These are phyloP conservation scores for Orthosia cruda DNA, from an alignment of 2,888 invertebrate species.

Conservation along the genomic window DNA sequence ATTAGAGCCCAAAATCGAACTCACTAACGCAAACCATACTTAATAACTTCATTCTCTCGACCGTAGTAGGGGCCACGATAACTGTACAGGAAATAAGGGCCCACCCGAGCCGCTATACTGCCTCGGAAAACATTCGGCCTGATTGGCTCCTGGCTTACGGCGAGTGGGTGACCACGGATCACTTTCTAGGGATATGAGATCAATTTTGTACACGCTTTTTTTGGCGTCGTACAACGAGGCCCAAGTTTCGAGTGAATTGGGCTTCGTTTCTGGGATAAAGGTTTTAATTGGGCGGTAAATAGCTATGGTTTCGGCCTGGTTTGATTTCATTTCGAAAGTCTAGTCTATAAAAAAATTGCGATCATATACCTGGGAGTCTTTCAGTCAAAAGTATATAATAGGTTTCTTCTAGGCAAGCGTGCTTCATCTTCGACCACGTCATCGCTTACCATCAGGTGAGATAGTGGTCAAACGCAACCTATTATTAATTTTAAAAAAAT, in stretches of 20 bases:
- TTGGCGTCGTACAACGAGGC: not conserved
- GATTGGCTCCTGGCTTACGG: conserved; percentile 86
- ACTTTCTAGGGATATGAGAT: conserved; percentile 42
- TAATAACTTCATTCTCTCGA: not conserved
- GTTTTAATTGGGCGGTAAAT: not conserved
- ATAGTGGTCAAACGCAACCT: too few species aligned
- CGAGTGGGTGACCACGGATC: conserved; percentile 65
- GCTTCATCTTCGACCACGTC: too few species aligned
- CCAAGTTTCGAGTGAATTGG: conserved; percentile 11
- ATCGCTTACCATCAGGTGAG: too few species aligned
- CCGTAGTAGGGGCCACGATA: conserved; percentile 74
- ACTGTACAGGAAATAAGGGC: conserved; percentile 86
- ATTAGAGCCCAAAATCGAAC: not conserved
- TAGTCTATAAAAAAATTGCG: too few species aligned
- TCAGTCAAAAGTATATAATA: too few species aligned
- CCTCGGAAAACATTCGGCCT: conserved; percentile 87
- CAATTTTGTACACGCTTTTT: conserved; percentile 26
- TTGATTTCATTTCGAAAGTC: not conserved
- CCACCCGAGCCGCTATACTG: conserved; percentile 85
- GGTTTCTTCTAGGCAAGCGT: too few species aligned
- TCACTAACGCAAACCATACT: not conserved
- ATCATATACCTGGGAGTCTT: too few species aligned
- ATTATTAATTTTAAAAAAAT: too few species aligned
- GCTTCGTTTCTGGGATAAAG: not conserved
- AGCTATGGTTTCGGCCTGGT: not conserved